These are phyloP conservation scores for Ahaetulla prasina DNA, from an alignment of 2,113 vertebrate genomes.

Conservation along the genomic window DNA sequence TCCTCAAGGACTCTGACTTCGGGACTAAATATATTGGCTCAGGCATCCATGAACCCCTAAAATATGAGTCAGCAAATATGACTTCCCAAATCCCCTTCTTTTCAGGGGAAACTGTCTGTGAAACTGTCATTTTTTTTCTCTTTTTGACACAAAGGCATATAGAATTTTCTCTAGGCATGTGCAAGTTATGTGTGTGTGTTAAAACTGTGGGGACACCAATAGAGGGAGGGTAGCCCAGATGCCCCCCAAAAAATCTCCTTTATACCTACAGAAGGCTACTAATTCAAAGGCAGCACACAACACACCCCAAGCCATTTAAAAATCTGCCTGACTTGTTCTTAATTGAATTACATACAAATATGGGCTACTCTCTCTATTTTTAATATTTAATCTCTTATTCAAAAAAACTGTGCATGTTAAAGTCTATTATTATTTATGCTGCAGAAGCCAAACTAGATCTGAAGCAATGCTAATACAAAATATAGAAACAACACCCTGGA, in stretches of 20 bases:
- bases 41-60: background rate
- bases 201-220: background rate
- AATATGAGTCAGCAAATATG: background rate
- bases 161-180: background rate
- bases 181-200: background rate
- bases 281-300: conserved; percentile 16
- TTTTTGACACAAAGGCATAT: background rate
- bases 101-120: background rate
- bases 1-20: background rate
- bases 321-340: conserved; percentile 39
- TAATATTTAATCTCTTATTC: conserved; percentile 41
- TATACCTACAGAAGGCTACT: background rate
- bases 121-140: accelerated
- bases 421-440: conserved; percentile 27
- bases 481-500: background rate
- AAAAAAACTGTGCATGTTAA: conserved; percentile 33
- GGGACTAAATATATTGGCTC: background rate
- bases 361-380: conserved; percentile 59
- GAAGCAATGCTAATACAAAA: background rate
- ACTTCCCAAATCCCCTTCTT: background rate
- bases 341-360: conserved; percentile 59
- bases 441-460: conserved; percentile 1
- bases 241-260: accelerated
- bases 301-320: conserved; percentile 20
- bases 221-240: background rate